A percentile compares a stretch with the other conserved stretches of the same genome.
phyloP scores from a whole-genome alignment of 2,888 invertebrate species.

The Torymus tubicola region DNA sequence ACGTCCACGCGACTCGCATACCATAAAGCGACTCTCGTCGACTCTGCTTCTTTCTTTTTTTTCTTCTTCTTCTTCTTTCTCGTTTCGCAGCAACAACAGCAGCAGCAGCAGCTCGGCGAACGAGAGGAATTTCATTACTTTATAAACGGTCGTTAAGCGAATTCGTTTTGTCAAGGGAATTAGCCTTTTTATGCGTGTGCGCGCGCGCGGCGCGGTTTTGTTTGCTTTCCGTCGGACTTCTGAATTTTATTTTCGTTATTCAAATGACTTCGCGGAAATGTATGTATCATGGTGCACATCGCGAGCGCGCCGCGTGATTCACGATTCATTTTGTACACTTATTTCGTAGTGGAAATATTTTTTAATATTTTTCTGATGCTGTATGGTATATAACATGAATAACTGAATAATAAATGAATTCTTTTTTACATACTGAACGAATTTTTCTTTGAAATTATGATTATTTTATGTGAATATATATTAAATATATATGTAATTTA shows the following conservation, averaged over 20 bases:
- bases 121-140: conserved; percentile 52
- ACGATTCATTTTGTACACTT: background rate
- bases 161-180: conserved; percentile 24
- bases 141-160: conserved; percentile 49
- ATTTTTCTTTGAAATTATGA: too few species aligned
- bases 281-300: conserved; percentile 1
- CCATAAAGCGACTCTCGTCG: conserved; percentile 25
- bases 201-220: background rate
- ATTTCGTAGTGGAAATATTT: too few species aligned
- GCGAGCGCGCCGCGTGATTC: background rate
- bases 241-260: background rate
- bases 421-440: too few species aligned
- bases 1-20: conserved; percentile 34
- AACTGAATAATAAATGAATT: too few species aligned
- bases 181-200: background rate
- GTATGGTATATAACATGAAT: too few species aligned
- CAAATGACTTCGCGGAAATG: background rate
- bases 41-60: background rate
- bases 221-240: background rate
- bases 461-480: too few species aligned
- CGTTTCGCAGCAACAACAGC: conserved; percentile 6
- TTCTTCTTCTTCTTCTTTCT: conserved; percentile 14
- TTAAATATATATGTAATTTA: too few species aligned
- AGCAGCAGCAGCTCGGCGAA: background rate
- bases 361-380: too few species aligned